phyloP scores from a whole-genome alignment of 2,113 vertebrate genomes.

The Lipophrys pholis region DNA sequence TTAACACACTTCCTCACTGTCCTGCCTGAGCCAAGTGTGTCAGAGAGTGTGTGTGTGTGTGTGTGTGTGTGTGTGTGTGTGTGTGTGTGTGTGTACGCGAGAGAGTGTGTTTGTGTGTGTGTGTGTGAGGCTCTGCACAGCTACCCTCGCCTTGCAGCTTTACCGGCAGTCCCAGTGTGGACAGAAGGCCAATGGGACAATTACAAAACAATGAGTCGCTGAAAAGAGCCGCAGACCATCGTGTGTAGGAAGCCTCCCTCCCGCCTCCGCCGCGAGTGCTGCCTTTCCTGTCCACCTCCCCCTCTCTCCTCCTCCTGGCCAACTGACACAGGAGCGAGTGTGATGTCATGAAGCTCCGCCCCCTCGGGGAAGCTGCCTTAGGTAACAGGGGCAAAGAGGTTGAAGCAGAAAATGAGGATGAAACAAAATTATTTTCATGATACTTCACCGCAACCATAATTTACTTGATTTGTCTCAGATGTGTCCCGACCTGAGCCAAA shows the following conservation, averaged over 20 bases:
- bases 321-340: constrained; percentile 54
- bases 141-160: constrained; percentile 42
- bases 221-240: constrained; percentile 43
- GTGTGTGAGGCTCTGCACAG: constrained; percentile 34
- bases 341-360: constrained; percentile 71
- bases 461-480: not conserved
- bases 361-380: constrained; percentile 67
- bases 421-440: not conserved
- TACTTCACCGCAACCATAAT: not conserved
- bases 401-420: constrained; percentile 43
- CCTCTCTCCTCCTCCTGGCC: not conserved
- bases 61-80: not conserved
- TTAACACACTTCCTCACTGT: constrained; percentile 7
- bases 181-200: constrained; percentile 75
- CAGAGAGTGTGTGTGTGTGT: constrained; percentile 2
- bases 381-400: constrained; percentile 74
- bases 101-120: constrained; percentile 11
- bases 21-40: not conserved
- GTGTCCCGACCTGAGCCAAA: too few relatives aligned
- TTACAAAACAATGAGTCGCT: constrained; percentile 81
- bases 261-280: not conserved
- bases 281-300: constrained; percentile 40
- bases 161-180: constrained; percentile 40
- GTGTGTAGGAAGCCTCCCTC: constrained; percentile 35
- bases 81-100: constrained; percentile 3